phyloP scores from a whole-genome alignment of 1,140 invertebrate species.

The Lucilia cuprina region DNA sequence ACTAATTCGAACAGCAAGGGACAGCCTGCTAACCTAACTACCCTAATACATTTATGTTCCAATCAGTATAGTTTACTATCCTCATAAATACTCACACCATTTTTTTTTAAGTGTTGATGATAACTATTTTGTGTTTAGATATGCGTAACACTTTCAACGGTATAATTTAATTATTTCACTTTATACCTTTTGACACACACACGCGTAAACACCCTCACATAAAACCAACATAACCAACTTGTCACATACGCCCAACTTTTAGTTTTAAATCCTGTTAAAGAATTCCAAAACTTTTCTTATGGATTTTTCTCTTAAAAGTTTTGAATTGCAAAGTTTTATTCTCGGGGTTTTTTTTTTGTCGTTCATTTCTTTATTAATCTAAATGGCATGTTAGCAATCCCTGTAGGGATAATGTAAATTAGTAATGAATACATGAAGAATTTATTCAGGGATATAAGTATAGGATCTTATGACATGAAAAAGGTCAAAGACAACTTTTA shows the following conservation, averaged over 20 bases:
- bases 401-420: not conserved
- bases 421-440: not conserved
- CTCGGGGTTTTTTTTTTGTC: not conserved
- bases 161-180: not conserved
- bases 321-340: not conserved
- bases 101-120: too few species aligned
- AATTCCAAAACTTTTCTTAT: not conserved
- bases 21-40: too few species aligned
- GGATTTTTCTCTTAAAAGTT: not conserved
- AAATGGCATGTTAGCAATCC: not conserved
- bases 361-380: not conserved
- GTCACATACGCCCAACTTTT: not conserved
- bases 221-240: not conserved
- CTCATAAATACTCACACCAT: too few species aligned
- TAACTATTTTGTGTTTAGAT: not conserved
- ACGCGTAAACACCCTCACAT: not conserved
- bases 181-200: not conserved
- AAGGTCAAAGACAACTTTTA: too few species aligned
- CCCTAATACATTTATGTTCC: too few species aligned
- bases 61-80: too few species aligned
- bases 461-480: too few species aligned
- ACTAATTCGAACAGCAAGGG: too few species aligned
- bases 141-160: not conserved
- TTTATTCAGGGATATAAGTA: too few species aligned
- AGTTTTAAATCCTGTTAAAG: not conserved